These are phyloP conservation scores for Oscheius sp. DNA, from an alignment of 1,140 invertebrate species.

Conservation along the genomic window DNA sequence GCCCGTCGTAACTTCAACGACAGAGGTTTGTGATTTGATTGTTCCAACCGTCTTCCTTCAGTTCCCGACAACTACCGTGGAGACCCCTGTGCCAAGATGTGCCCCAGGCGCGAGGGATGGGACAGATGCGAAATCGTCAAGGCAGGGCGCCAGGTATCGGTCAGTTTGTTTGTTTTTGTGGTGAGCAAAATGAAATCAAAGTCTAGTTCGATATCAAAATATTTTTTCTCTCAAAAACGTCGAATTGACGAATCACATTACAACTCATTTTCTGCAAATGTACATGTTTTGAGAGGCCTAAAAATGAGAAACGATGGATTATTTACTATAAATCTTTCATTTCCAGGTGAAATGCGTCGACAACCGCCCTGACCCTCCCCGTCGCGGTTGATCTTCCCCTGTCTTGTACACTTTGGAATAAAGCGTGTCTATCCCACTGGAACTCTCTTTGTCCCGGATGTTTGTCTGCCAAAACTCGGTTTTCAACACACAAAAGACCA, in stretches of 20 bases:
- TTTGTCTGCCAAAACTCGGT: background rate
- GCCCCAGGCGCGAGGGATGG: background rate
- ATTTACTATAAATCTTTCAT: background rate
- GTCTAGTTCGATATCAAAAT: too few relatives aligned
- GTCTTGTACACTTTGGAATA: too few relatives aligned
- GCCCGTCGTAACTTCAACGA: background rate
- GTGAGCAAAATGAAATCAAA: too few relatives aligned
- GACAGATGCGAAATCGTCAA: slow-evolving; percentile 1
- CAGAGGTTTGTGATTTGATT: background rate
- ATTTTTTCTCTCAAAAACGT: too few relatives aligned
- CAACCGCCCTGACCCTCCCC: slow-evolving; percentile 3
- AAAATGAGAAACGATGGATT: too few relatives aligned
- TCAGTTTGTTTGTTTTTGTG: background rate
- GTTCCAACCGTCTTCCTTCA: background rate
- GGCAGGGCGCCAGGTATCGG: background rate
- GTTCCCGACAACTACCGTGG: background rate
- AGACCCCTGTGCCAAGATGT: background rate
- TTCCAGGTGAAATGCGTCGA: slow-evolving; percentile 4
- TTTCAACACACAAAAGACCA: background rate
- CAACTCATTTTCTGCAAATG: too few relatives aligned
- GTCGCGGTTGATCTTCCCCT: too few relatives aligned
- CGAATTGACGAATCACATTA: too few relatives aligned
- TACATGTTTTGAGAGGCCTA: background rate
- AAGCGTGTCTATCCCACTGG: too few relatives aligned
- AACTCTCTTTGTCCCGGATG: too few relatives aligned